Evolutionary conservation across 2,797 vertebrate genomes (phyloP).

Genomic region (Epinephelus awoara): DNA sequence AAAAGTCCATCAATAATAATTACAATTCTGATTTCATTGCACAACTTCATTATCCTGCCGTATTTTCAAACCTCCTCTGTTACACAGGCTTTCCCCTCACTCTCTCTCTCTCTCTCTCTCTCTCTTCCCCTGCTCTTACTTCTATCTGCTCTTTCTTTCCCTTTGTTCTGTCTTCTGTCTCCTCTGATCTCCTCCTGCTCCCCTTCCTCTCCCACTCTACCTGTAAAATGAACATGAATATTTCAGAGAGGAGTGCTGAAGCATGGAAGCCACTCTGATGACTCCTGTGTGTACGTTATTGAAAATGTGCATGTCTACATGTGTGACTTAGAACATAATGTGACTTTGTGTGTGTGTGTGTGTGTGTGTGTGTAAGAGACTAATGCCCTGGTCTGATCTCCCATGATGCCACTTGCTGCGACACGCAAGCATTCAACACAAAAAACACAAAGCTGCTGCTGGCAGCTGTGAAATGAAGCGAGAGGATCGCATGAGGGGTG

Average conservation of each 20-base stretch:
- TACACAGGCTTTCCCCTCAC: too few species aligned
- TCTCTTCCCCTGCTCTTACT: not conserved
- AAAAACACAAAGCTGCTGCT: conserved; percentile 2
- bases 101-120: not conserved
- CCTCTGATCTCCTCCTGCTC: conserved; percentile 2
- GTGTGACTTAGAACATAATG: too few species aligned
- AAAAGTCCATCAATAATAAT: not conserved
- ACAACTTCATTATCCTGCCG: not conserved
- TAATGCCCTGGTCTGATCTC: conserved; percentile 12
- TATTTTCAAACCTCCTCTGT: not conserved
- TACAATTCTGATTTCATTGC: not conserved
- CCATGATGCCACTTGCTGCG: conserved; percentile 25
- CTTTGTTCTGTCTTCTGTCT: not conserved
- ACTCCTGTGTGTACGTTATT: not conserved
- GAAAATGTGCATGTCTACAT: not conserved
- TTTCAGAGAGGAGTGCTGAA: conserved; percentile 21
- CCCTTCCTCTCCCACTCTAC: not conserved
- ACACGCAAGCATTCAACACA: not conserved
- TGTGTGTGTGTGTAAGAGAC: not conserved
- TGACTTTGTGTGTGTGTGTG: not conserved
- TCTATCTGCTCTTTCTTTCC: not conserved
- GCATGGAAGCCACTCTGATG: conserved; percentile 4
- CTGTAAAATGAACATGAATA: conserved; percentile 34
- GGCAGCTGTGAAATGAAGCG: not conserved
- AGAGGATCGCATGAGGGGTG: not conserved